Conservation (phyloP, 2,113 vertebrate species). For the Panthera uncia region DNA sequence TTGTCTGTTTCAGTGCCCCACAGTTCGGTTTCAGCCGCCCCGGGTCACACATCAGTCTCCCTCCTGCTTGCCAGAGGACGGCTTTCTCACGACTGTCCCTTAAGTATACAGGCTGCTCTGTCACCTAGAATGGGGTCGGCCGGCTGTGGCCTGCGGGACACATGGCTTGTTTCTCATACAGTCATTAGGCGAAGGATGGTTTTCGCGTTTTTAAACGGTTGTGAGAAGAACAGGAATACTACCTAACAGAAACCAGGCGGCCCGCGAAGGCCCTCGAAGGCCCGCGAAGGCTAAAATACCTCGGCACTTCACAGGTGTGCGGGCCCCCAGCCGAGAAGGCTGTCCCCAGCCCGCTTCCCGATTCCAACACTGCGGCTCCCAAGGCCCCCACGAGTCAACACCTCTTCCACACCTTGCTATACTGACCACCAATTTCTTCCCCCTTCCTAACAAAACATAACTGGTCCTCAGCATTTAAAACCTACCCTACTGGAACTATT, state of each 20-base stretch:
- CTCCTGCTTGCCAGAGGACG: neutral
- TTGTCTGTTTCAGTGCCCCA: neutral
- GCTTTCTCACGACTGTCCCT: neutral
- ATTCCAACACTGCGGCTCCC: neutral
- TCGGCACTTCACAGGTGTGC: neutral
- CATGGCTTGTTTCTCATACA: neutral
- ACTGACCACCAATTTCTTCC: no score
- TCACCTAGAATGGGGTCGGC: neutral
- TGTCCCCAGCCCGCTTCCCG: neutral
- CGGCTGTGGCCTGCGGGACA: neutral
- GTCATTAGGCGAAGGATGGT: neutral
- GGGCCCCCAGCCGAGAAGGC: neutral
- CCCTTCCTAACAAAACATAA: neutral
- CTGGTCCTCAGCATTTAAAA: neutral
- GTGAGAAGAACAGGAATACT: neutral
- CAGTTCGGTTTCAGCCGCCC: neutral
- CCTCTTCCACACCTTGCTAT: accelerated
- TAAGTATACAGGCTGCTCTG: neutral
- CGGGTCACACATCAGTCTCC: accelerated
- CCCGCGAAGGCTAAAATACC: neutral
- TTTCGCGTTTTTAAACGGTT: neutral
- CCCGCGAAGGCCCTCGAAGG: no score
- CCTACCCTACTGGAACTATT: neutral
- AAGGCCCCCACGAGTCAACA: neutral
- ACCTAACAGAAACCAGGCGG: neutral